A percentile compares a stretch with the other conserved stretches of the same genome.
phyloP scores from a whole-genome alignment of 2,113 vertebrate species.

The Hassar affinis region DNA sequence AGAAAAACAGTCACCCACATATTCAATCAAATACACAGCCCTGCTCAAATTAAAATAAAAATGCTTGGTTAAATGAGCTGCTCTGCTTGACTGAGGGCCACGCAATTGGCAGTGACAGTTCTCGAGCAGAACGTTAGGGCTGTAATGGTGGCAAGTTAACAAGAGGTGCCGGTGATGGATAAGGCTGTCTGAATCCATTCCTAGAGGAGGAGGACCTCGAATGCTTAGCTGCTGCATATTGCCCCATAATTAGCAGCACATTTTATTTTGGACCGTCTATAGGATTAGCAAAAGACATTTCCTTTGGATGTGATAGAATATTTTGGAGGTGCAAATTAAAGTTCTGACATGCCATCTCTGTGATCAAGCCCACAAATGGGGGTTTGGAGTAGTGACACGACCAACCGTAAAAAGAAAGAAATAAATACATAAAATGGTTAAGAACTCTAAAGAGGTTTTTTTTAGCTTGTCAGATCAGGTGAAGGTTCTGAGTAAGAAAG shows the following conservation, averaged over 20 bases:
- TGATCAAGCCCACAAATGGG: not conserved
- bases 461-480: not conserved
- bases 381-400: not conserved
- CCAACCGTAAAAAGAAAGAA: not conserved
- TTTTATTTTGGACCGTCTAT: constrained; percentile 36
- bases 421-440: not conserved
- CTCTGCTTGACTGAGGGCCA: constrained; percentile 51
- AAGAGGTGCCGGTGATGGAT: constrained; percentile 58
- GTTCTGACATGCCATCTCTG: constrained; percentile 44
- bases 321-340: constrained; percentile 54
- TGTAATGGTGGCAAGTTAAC: constrained; percentile 52
- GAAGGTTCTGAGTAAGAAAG: not conserved
- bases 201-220: constrained; percentile 24
- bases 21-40: constrained; percentile 49
- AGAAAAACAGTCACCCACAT: constrained; percentile 41
- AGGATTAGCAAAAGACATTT: constrained; percentile 17
- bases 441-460: not conserved
- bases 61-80: constrained; percentile 59
- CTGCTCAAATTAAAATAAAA: constrained; percentile 53
- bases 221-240: constrained; percentile 46
- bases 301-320: constrained; percentile 29
- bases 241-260: constrained; percentile 54
- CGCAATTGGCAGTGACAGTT: constrained; percentile 56
- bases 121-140: constrained; percentile 56
- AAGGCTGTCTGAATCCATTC: constrained; percentile 60